Percentiles rank a stretch among this genome's conserved stretches.
Evolutionary conservation across 2,888 invertebrate species (phyloP).

Genomic region (Cataglyphis albicans): DNA sequence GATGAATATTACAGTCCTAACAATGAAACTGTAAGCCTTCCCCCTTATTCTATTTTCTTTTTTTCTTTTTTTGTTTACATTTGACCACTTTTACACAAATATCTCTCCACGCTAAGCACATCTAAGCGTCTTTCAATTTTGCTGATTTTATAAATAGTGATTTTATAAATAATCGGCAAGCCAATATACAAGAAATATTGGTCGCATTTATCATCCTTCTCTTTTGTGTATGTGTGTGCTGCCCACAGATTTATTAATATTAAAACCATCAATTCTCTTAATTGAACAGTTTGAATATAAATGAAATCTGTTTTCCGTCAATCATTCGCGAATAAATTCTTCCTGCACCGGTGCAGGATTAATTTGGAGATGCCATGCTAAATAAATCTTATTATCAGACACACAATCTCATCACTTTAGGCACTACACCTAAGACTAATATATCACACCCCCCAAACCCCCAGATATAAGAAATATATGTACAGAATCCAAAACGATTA

Average conservation of each 20-base stretch:
- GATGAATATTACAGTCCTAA: conserved; percentile 74
- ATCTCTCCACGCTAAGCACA: conserved; percentile 45
- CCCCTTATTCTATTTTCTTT: conserved; percentile 46
- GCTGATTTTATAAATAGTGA: background rate
- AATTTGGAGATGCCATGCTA: conserved; percentile 66
- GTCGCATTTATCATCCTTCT: background rate
- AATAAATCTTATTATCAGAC: conserved; percentile 72
- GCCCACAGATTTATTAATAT: background rate
- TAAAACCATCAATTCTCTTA: background rate
- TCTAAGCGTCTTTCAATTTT: conserved; percentile 53
- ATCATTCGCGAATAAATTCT: conserved; percentile 3
- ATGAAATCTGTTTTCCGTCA: background rate
- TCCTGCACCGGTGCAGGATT: conserved; percentile 12
- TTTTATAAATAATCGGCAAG: conserved; percentile 2
- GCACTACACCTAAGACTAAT: conserved; percentile 83
- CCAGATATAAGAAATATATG: conserved; percentile 74
- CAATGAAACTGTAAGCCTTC: conserved; percentile 47
- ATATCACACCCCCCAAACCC: conserved; percentile 64
- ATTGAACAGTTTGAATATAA: conserved; percentile 29
- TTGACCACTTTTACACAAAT: conserved; percentile 56
- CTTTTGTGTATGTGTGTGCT: background rate
- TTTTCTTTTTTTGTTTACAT: conserved; percentile 37
- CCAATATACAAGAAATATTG: conserved; percentile 20
- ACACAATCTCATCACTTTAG: conserved; percentile 80
- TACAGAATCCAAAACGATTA: conserved; percentile 74